Evolutionary conservation across 2,888 invertebrate species (phyloP), one percentile per base, ranked within the genome.

Genomic region (Epistrophe grossulariae): DNA sequence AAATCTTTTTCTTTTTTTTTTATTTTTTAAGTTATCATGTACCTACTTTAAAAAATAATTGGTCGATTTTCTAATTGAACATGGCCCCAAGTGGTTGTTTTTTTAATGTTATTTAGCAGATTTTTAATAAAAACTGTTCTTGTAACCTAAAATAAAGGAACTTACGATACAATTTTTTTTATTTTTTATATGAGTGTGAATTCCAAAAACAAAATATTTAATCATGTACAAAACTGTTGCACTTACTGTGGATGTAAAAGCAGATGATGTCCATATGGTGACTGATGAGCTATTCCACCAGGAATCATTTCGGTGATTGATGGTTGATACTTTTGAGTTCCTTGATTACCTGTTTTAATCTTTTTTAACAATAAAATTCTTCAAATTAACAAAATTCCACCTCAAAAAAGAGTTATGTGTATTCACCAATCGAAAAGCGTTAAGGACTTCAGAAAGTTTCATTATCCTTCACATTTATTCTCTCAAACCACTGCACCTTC

Each of bases 401-500:
- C 13, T 5, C 31, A 24, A 6, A 7, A 11, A 19, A 52, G 28
- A 1, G 7, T 5, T 13, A 13, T 11, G 24, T 11, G 6, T 52
- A 55, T 55, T 60, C 55, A 80, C 80, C 77, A 80, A 72, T 35
- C 77, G 80, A 80, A 84, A 40, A 71, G 66, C 62, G 73, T 85
- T 73, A 13, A 85, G 81, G 81, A 85, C 43, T n/a, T 85, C 68
- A 38, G 73, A 77, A n/a, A 85, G 60, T 81, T 85, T 85, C 78
- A 81, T 80, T 50, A 72, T 74, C 10, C 7, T 17, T 35, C 11
- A 11, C 70, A 57, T n/a, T n/a, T n/a, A n/a, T n/a, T n/a, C 17
- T 40, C 17, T 35, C 15, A 24, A 24, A 4, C 13, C 40, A 62
- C n/a, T n/a, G n/a, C 38, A 4, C 48, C 35, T 17, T 52, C 52